phyloP scores from a whole-genome alignment of 2,113 vertebrate species.

The Myodes glareolus region DNA sequence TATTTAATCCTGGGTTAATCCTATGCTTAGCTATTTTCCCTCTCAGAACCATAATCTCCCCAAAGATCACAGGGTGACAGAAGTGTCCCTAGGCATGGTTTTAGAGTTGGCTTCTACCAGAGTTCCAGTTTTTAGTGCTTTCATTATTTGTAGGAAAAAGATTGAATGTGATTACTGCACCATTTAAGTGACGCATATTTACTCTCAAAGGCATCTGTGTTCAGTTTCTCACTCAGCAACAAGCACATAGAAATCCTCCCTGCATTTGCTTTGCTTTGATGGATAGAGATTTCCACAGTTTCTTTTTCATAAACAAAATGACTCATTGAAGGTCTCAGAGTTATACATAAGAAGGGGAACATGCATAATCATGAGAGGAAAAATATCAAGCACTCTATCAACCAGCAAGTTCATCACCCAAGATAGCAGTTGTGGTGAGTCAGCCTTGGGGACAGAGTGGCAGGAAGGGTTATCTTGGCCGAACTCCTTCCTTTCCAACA shows the following conservation, averaged over 20 bases:
- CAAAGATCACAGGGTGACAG: not conserved
- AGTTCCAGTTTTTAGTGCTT: not conserved
- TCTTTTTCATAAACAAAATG: slow-evolving; percentile 23
- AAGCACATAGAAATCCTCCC: slow-evolving; percentile 6
- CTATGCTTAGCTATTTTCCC: not conserved
- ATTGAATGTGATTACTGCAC: not conserved
- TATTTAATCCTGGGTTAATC: not conserved
- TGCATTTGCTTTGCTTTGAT: slow-evolving; percentile 14
- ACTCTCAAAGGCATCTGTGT: not conserved
- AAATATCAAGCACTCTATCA: not conserved
- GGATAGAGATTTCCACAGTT: slow-evolving; percentile 40
- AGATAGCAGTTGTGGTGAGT: not conserved
- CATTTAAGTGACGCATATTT: not conserved
- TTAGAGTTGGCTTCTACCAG: not conserved
- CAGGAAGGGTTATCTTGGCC: not conserved
- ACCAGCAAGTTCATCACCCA: not conserved
- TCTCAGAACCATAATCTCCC: not conserved
- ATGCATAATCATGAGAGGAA: not conserved
- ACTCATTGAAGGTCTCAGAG: not conserved
- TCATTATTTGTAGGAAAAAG: not conserved
- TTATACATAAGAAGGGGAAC: not conserved
- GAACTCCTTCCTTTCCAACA: not conserved
- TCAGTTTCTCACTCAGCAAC: not conserved
- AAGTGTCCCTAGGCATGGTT: not conserved
- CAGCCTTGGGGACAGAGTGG: not conserved